Base-by-base conservation (phyloP, 2,113 vertebrate genomes). In the Melanotaenia duboulayi region DNA sequence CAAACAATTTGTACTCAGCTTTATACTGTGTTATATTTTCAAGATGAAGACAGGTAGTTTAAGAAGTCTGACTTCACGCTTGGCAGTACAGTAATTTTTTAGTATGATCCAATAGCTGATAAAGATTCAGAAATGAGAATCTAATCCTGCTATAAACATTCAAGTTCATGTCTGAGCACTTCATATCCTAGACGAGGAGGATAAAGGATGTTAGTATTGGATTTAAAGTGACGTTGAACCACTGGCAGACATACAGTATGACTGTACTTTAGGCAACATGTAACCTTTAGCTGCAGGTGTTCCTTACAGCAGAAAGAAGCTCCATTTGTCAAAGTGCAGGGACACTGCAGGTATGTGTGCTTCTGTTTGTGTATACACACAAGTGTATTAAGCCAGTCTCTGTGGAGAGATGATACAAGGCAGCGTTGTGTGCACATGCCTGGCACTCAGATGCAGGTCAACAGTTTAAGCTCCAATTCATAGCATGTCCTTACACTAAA, bases 401-500 rank as follows among this genome's bases (percentile, higher is more conserved):
- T 73, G 71, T 60, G 64, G 78, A 73, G 58, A 50, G 46, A 56
- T 22, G 23, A 84, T 71, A 48, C 22, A 51, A 65, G 65, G 28
- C 67, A 17, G 67, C n/a, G 16, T 2, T 65, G 64, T 68, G 49
- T 69, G 62, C 81, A 78, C 78, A 73, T 19, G 52, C 22, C 69
- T 32, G 65, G 48, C 51, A 13, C 81, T 67, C 51, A 50, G 78
- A 85, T 23, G 65, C 72, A 81, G 90, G 87, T 92, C 84, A 91
- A 86, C 81, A 79, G 80, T 90, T 87, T 90, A 90, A 91, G 79
- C 83, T 83, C 77, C 83, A 69, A 82, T 82, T 90, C 78, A 57
- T 79, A 80, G 85, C 70, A 44, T 72, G 78, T 76, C 74, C 57
- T 74, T 42, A 70, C 54, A 71, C 58, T 56, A 20, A 70, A 75